phyloP scores from a whole-genome alignment of 2,888 invertebrate species.

The Corbicula japonica region DNA sequence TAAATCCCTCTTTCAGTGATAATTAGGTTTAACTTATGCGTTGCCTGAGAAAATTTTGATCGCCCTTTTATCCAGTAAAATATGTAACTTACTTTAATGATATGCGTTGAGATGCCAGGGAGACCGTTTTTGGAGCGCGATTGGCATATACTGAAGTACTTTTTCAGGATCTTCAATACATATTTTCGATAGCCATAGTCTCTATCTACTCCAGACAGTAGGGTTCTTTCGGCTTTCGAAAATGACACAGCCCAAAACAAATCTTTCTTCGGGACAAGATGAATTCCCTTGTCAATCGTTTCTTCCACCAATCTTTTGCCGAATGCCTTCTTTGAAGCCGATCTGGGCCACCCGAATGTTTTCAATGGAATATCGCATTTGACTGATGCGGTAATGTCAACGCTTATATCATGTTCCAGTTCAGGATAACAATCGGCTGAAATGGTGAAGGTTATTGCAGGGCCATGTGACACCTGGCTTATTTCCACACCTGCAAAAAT shows the following conservation, averaged over 20 bases:
- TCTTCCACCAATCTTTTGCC: not conserved
- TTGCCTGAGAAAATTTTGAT: too few relatives aligned
- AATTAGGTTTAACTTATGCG: too few relatives aligned
- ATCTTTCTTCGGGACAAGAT: constrained; percentile 15
- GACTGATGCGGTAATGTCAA: not conserved
- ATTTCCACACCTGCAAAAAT: constrained; percentile 6
- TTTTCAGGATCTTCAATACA: not conserved
- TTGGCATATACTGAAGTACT: not conserved
- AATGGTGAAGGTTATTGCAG: constrained; percentile 1
- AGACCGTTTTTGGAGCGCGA: not conserved
- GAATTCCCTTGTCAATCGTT: not conserved
- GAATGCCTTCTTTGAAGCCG: not conserved
- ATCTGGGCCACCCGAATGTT: not conserved
- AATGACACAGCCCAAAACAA: constrained; percentile 1
- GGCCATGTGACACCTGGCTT: not conserved
- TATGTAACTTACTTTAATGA: constrained; percentile 15
- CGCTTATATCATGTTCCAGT: constrained; percentile 1
- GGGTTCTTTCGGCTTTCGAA: not conserved
- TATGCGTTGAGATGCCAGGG: constrained; percentile 9
- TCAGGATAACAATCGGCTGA: not conserved
- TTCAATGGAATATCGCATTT: not conserved
- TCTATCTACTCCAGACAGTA: not conserved
- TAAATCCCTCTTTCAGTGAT: too few relatives aligned
- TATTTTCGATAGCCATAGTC: not conserved
- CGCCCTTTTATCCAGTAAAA: too few relatives aligned